Evolutionary conservation across 2,797 vertebrate species (phyloP), one percentile per base, ranked within the genome.

Genomic region (Myiotriccus ornatus): DNA sequence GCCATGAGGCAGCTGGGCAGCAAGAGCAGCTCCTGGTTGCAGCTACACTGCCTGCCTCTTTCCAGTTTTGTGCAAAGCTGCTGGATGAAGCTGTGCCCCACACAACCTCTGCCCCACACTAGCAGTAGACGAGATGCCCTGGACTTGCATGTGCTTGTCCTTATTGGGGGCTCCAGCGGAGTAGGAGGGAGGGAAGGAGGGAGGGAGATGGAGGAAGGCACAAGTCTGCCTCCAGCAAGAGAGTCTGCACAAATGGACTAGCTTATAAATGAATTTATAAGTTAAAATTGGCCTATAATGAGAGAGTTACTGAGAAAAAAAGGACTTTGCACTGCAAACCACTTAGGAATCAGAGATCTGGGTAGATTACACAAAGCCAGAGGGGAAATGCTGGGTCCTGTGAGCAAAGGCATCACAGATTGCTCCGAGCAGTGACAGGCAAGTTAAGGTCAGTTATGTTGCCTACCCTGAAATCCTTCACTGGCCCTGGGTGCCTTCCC

Each of bases 261-360:
- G 57, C 87, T 97, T 97, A 96, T 97, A 96, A 97, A 97, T 97
- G 67, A 96, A 97, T 97, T 94, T 97, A 96, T 96, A 96, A 96
- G 85, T 96, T 93, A 76, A 94, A 97, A 96, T 96, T 96, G 97
- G 92, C 85, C 94, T 92, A 70, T 96, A 97, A 97, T 93, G 94
- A 96, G 92, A 70, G 81, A 90, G 85, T 93, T 93, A 95, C 96
- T 91, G 95, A 94, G 86, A 73, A 96, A 96, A 96, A 95, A 94
- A 76, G 93, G 46, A 89, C 94, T 94, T 53, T 75, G 53, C 46
- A 14, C 87, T 95, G 89, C 67, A 92, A 93, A 94, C 79, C 88
- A 93, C 94, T 95, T 85, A 94, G 88, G 93, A 95, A 94, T 76
- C 37, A 8, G 81, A 95, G 92, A 87, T 90, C 87, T 95, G 1